These are phyloP conservation scores for Knipowitschia caucasica DNA, from an alignment of 2,797 vertebrate species.

Conservation along the genomic window DNA sequence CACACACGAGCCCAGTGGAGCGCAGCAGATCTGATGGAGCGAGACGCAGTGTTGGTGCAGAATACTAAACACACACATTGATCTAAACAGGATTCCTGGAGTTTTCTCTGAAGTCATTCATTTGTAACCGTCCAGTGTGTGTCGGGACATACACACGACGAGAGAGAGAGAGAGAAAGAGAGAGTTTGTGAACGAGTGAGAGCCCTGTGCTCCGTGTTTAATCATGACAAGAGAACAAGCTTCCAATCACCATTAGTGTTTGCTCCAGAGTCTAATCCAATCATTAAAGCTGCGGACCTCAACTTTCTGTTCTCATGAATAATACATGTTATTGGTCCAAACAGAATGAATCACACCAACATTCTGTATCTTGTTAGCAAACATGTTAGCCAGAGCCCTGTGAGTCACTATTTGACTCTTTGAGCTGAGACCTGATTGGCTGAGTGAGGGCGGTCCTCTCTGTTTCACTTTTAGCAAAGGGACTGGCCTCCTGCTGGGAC, in stretches of 20 bases:
- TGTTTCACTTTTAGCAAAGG: too few species aligned
- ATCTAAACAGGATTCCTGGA: conserved; percentile 25
- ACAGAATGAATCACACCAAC: too few species aligned
- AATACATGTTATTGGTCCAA: too few species aligned
- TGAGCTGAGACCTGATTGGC: too few species aligned
- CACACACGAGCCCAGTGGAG: conserved; percentile 12
- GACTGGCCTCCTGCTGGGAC: too few species aligned
- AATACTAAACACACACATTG: conserved; percentile 36
- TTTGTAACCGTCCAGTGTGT: conserved; percentile 38
- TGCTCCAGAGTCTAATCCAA: neutral
- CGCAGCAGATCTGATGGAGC: conserved; percentile 35
- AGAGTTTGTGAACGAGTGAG: neutral
- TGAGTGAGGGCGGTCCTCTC: too few species aligned
- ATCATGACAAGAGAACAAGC: neutral
- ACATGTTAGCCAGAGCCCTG: too few species aligned
- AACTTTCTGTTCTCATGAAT: too few species aligned
- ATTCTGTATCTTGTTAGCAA: too few species aligned
- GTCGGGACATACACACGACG: too few species aligned
- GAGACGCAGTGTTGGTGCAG: conserved; percentile 38
- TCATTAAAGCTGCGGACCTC: fast-evolving
- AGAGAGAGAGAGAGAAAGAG: neutral
- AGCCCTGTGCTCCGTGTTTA: neutral
- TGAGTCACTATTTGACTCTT: too few species aligned
- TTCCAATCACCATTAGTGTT: too few species aligned
- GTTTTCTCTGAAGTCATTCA: conserved; percentile 35